phyloP scores from a whole-genome alignment of 2,113 vertebrate species.

The Ceyx melanurus region DNA sequence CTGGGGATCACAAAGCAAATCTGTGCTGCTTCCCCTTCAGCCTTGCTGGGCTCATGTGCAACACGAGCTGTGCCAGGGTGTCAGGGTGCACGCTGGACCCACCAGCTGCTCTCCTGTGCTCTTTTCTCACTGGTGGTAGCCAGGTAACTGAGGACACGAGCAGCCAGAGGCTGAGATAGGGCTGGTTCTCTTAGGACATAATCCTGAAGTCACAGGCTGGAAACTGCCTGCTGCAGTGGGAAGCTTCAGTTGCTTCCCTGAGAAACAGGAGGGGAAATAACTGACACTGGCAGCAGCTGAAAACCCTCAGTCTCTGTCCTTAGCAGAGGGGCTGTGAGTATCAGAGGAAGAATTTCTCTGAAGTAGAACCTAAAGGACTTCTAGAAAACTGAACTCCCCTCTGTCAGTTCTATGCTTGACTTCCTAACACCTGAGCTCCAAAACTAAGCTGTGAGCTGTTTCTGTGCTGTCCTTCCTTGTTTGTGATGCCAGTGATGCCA shows the following conservation, averaged over 20 bases:
- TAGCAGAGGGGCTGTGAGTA: neutral
- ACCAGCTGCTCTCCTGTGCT: neutral
- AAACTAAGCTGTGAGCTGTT: neutral
- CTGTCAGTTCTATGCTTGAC: accelerated
- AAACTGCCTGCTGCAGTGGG: neutral
- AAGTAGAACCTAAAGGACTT: neutral
- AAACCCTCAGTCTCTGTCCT: neutral
- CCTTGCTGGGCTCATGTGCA: accelerated
- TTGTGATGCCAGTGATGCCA: accelerated
- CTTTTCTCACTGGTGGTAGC: neutral
- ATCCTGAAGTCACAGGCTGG: neutral
- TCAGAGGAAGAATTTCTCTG: neutral
- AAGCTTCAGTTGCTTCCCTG: neutral
- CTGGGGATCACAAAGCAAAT: accelerated
- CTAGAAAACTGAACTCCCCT: neutral
- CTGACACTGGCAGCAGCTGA: neutral
- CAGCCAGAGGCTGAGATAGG: neutral
- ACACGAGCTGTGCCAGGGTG: accelerated
- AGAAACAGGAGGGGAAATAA: neutral
- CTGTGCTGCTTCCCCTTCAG: neutral
- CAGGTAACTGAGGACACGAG: accelerated
- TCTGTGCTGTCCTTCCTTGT: neutral
- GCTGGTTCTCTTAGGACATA: neutral
- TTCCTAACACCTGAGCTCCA: neutral
- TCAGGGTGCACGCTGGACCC: accelerated